Evolutionary conservation across 2,113 vertebrate species (phyloP), one percentile per base, ranked within the genome.

Genomic region (Misgurnus mizolepis): DNA sequence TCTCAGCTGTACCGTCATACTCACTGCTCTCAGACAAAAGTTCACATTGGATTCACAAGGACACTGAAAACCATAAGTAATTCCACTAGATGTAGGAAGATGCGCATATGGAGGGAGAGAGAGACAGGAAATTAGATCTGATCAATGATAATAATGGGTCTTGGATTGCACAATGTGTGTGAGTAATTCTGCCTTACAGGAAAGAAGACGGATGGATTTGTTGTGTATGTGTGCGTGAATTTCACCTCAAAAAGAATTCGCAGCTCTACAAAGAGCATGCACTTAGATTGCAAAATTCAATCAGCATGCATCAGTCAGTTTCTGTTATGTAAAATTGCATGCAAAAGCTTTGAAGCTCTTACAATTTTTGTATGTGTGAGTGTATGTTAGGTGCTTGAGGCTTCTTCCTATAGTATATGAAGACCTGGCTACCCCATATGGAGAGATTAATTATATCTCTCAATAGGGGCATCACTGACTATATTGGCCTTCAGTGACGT

Each of bases 371-470:
- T 41, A 10, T 47, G 60, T 67, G 50, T 58, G 58, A 58, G 39
- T 50, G 34, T 56, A 17, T 49, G 11, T 50, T n/a, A 49, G 18
- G n/a, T 18, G 55, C 17, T 15, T 34, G 55, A 69, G 39, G 58
- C 15, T 39, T 67, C 0, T 82, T 78, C 9, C 68, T 72, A 47
- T 71, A 34, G 60, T 61, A 73, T 65, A 61, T 34, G 34, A 27
- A 56, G 53, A 47, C 39, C 76, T 75, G 55, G 15, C 76, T 15
- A 34, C 67, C 60, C 56, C 67, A 41, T 85, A 75, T 50, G 27
- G 73, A 82, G 49, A n/a, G 53, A 86, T 84, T 80, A 70, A 85
- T 64, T 84, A 69, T 76, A 84, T 43, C 49, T 60, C 77, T 73
- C 61, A 49, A 17, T 67, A 3, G 80, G 70, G 61, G 39, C 70